phyloP scores from a whole-genome alignment of 2,797 vertebrate genomes.

The Prionace glauca region DNA sequence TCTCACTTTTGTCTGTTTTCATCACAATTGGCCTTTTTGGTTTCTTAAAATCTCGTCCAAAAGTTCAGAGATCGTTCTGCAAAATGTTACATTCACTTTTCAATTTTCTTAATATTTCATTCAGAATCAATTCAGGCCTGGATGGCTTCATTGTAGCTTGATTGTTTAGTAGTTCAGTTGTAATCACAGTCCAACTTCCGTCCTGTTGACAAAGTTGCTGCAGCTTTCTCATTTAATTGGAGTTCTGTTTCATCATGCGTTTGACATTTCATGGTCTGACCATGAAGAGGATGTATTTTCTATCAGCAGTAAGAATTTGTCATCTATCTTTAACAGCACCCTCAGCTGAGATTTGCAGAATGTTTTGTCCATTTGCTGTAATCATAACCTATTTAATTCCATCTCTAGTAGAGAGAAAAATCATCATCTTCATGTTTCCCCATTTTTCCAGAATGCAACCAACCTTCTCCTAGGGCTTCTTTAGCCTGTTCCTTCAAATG shows the following conservation, averaged over 20 bases:
- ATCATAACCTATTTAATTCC: background rate
- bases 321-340: background rate
- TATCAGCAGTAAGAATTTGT: background rate
- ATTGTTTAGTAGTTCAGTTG: conserved; percentile 57
- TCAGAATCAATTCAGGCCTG: conserved; percentile 60
- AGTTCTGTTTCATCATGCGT: conserved; percentile 56
- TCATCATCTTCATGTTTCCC: background rate
- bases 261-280: conserved; percentile 51
- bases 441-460: background rate
- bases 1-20: background rate
- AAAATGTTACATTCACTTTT: conserved; percentile 50
- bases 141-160: conserved; percentile 56
- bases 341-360: background rate
- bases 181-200: conserved; percentile 48
- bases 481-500: background rate
- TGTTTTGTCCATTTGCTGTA: background rate
- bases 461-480: background rate
- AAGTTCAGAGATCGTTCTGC: conserved; percentile 49
- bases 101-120: conserved; percentile 59
- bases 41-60: conserved; percentile 54
- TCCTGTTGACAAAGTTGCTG: conserved; percentile 52
- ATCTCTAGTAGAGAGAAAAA: background rate
- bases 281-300: background rate
- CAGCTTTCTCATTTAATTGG: conserved; percentile 57
- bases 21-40: background rate